A percentile compares a stretch with the other conserved stretches of the same genome.
Evolutionary conservation across 2,797 vertebrate species (phyloP).

Genomic region (Smutsia temminckii): DNA sequence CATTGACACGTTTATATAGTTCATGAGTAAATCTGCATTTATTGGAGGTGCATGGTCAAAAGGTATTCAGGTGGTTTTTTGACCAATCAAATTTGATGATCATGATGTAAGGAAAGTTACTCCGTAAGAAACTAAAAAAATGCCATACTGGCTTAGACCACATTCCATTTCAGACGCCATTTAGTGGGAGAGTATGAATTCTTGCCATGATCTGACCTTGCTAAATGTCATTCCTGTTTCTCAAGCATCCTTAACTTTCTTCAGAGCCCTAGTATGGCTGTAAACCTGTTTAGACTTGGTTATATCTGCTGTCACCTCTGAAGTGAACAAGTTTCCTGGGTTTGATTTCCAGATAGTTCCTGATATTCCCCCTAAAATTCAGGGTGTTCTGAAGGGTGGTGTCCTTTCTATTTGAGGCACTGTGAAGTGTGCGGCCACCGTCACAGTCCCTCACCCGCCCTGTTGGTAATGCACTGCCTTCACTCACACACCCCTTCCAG

Average conservation of each 20-base stretch:
- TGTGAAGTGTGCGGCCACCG: rapidly evolving
- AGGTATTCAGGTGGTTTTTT: background rate
- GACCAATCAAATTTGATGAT: background rate
- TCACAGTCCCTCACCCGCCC: rapidly evolving
- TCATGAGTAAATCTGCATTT: conserved; percentile 39
- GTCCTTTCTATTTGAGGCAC: background rate
- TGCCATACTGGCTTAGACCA: background rate
- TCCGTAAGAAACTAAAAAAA: background rate
- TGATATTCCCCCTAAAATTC: background rate
- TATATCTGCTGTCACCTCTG: background rate
- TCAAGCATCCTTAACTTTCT: conserved; percentile 32
- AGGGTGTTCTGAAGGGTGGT: background rate
- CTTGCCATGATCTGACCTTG: conserved; percentile 18
- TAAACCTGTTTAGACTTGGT: conserved; percentile 25
- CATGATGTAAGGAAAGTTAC: background rate
- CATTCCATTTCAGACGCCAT: conserved; percentile 27
- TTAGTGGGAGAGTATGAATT: conserved; percentile 29
- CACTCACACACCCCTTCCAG: background rate
- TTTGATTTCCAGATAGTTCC: background rate
- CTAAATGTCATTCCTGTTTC: conserved; percentile 59
- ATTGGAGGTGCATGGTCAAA: background rate
- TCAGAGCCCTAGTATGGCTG: background rate
- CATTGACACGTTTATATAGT: conserved; percentile 9
- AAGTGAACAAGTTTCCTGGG: background rate
- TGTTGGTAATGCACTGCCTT: background rate